These are phyloP conservation scores for Indicator indicator DNA, from an alignment of 2,113 vertebrate species.

Conservation along the genomic window DNA sequence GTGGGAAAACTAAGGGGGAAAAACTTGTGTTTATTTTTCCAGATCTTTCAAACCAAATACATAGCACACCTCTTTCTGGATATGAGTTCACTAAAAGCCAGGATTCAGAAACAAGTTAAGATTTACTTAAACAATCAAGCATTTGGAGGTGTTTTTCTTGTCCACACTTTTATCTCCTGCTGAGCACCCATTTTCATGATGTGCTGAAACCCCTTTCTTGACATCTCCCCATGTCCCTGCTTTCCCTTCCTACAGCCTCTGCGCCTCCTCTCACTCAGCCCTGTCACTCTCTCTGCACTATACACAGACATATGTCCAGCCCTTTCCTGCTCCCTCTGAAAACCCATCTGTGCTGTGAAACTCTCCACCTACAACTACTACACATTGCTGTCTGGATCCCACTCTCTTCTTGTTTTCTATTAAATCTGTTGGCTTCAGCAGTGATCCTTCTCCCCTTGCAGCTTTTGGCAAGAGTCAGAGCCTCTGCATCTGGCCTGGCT, in stretches of 20 bases:
- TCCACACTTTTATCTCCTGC: background rate
- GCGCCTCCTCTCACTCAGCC: background rate
- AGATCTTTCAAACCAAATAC: background rate
- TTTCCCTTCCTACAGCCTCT: background rate
- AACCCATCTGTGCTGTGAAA: constrained; percentile 64
- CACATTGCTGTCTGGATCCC: constrained; percentile 17
- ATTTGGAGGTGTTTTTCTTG: background rate
- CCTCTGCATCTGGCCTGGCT: background rate
- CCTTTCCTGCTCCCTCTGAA: constrained; percentile 32
- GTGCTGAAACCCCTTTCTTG: background rate
- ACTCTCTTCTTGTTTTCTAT: constrained; percentile 38
- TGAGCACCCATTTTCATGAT: background rate
- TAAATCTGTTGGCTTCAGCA: constrained; percentile 35
- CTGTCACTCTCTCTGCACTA: background rate
- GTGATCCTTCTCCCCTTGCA: background rate
- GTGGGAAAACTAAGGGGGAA: background rate
- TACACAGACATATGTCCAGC: background rate
- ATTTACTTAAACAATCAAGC: background rate
- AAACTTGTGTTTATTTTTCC: background rate
- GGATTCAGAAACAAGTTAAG: background rate
- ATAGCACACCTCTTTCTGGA: background rate
- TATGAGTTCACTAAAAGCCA: background rate
- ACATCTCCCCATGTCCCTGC: background rate
- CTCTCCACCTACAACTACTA: constrained; percentile 10
- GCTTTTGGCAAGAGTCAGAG: background rate